These are phyloP conservation scores for Drosophila imparisetae DNA, from an alignment of 2,888 invertebrate genomes.

Conservation along the genomic window DNA sequence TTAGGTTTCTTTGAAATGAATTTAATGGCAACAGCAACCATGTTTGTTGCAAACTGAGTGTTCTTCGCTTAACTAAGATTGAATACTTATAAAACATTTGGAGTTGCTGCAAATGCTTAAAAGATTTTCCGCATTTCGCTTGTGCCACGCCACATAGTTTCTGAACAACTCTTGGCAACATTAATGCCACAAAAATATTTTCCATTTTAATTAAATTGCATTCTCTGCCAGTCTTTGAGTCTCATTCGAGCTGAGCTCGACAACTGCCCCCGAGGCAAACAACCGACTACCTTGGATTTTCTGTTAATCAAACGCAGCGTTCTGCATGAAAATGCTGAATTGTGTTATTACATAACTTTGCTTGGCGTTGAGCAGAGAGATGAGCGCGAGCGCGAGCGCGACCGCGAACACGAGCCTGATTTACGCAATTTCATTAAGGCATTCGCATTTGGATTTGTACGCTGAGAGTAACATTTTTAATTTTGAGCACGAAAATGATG, in stretches of 20 bases:
- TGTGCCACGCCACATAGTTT: neutral
- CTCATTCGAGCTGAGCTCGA: constrained; percentile 15
- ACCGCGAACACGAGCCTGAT: neutral
- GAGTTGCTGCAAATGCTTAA: constrained; percentile 16
- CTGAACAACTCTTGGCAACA: constrained; percentile 30
- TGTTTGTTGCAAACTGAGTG: neutral
- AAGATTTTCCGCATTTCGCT: constrained; percentile 21
- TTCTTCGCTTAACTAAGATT: neutral
- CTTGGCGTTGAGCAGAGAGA: constrained; percentile 6
- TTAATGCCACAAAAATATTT: constrained; percentile 63
- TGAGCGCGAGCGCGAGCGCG: neutral
- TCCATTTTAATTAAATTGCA: constrained; percentile 77
- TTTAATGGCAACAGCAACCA: neutral
- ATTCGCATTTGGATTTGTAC: neutral
- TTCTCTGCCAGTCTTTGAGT: constrained; percentile 38
- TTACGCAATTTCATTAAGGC: neutral
- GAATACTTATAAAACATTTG: neutral
- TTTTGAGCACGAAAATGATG: neutral
- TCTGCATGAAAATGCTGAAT: constrained; percentile 74
- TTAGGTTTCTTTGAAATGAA: neutral
- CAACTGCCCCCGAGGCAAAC: constrained; percentile 6
- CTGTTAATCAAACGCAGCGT: constrained; percentile 73
- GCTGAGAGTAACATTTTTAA: neutral
- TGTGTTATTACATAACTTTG: constrained; percentile 72
- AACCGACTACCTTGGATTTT: constrained; percentile 54